Conservation (phyloP, 2,113 vertebrate species). For the Spea multiplicata region DNA sequence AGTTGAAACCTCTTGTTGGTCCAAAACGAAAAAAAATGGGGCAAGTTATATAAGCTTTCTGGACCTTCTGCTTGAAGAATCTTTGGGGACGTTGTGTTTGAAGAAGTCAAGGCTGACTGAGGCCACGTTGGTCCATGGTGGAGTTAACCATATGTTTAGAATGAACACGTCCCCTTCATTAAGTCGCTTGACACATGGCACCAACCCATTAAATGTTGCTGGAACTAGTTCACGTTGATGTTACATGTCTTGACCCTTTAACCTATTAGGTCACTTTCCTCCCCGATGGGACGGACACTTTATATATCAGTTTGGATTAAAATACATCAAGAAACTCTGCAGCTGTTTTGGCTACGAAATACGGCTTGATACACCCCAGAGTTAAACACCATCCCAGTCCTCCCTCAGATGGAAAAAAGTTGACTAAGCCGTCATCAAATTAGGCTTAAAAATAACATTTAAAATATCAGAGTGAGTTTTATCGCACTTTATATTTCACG, state of each 20-base stretch:
- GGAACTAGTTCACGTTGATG: too few species aligned
- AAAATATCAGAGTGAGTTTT: constrained; percentile 24
- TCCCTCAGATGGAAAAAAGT: constrained; percentile 43
- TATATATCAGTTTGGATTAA: neutral
- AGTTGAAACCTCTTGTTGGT: too few species aligned
- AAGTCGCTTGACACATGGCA: too few species aligned
- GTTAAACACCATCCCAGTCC: constrained; percentile 32
- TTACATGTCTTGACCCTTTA: neutral
- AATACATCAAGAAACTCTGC: constrained; percentile 7
- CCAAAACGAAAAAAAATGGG: too few species aligned
- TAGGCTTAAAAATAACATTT: constrained; percentile 37
- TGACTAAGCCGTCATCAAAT: constrained; percentile 36
- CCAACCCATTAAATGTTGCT: too few species aligned
- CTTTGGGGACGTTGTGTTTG: too few species aligned
- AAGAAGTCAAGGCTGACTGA: too few species aligned
- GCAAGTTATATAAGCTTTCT: too few species aligned
- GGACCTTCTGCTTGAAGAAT: too few species aligned
- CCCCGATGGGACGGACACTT: neutral
- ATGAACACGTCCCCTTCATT: too few species aligned
- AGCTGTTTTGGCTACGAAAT: constrained; percentile 21
- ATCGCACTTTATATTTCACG: constrained; percentile 35
- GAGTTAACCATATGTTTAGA: too few species aligned
- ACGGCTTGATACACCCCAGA: constrained; percentile 28
- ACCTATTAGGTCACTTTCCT: constrained; percentile 18
- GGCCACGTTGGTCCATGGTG: too few species aligned